Evolutionary conservation across 2,113 vertebrate genomes (phyloP).

Genomic region (Catharus minimus): DNA sequence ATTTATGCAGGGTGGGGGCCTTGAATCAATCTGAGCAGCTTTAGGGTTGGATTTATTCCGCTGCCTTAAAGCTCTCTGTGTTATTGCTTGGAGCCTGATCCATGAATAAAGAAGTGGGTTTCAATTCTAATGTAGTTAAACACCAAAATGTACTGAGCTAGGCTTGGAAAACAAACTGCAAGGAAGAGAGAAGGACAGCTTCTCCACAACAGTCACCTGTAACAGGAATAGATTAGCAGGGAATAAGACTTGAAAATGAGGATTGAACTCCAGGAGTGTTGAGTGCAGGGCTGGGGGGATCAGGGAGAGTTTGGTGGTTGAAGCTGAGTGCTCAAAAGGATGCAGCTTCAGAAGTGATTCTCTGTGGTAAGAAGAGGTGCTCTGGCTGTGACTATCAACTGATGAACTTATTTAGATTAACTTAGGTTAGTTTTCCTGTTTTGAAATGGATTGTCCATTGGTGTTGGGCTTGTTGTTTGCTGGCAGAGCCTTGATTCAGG

Average conservation of each 20-base stretch:
- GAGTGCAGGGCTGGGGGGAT: rapidly evolving
- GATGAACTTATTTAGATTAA: neutral
- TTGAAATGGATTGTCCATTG: neutral
- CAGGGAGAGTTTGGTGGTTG: neutral
- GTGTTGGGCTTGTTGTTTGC: neutral
- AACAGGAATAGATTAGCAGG: neutral
- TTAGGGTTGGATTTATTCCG: neutral
- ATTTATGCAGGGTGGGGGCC: neutral
- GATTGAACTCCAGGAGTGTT: rapidly evolving
- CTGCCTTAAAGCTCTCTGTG: neutral
- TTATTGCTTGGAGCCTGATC: neutral
- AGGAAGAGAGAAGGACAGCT: neutral
- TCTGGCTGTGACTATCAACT: neutral
- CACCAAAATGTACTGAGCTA: neutral
- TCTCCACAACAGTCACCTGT: neutral
- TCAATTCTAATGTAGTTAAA: neutral
- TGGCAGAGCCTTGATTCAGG: neutral
- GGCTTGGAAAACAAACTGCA: neutral
- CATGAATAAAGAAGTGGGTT: neutral
- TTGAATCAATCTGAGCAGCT: neutral
- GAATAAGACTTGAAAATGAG: neutral
- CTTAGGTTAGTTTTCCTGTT: neutral
- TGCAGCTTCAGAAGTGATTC: neutral
- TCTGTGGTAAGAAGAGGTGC: neutral
- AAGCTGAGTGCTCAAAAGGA: neutral